Conservation (phyloP, 2,888 invertebrate species). For the Rugalucina vietnamica region DNA sequence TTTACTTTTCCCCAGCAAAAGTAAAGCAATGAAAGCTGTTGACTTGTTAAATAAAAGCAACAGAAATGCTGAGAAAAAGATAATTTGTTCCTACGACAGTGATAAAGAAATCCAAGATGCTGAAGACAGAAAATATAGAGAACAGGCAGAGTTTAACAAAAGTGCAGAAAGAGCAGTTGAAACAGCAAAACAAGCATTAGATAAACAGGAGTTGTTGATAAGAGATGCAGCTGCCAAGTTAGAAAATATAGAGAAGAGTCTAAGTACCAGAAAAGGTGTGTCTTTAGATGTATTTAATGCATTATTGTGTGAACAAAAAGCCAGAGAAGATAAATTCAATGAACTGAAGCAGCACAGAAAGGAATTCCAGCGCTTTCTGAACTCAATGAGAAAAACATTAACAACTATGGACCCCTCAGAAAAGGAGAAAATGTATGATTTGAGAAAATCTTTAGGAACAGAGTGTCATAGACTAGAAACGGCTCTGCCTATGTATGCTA, state of each 20-base stretch:
- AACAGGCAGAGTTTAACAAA: not conserved
- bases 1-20: constrained; percentile 13
- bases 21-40: constrained; percentile 15
- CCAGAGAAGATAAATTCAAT: constrained; percentile 54
- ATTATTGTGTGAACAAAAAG: constrained; percentile 15
- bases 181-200: not conserved
- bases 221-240: not conserved
- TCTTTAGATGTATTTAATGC: constrained; percentile 20
- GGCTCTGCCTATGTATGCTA: constrained; percentile 76
- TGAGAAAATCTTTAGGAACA: constrained; percentile 55
- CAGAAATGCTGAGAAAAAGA: constrained; percentile 17
- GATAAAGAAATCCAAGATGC: not conserved
- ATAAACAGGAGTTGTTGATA: constrained; percentile 21
- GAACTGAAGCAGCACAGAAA: constrained; percentile 62
- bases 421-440: constrained; percentile 18
- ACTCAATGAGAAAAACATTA: constrained; percentile 20
- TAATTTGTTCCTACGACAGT: constrained; percentile 25
- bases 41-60: constrained; percentile 45
- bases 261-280: not conserved
- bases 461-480: constrained; percentile 65
- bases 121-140: not conserved
- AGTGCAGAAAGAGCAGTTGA: not conserved
- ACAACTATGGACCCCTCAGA: not conserved
- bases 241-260: not conserved
- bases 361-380: constrained; percentile 53